Percentiles rank a stretch among this genome's conserved stretches.
Evolutionary conservation across 2,113 vertebrate species (phyloP).

Genomic region (Pteruthius melanotis): DNA sequence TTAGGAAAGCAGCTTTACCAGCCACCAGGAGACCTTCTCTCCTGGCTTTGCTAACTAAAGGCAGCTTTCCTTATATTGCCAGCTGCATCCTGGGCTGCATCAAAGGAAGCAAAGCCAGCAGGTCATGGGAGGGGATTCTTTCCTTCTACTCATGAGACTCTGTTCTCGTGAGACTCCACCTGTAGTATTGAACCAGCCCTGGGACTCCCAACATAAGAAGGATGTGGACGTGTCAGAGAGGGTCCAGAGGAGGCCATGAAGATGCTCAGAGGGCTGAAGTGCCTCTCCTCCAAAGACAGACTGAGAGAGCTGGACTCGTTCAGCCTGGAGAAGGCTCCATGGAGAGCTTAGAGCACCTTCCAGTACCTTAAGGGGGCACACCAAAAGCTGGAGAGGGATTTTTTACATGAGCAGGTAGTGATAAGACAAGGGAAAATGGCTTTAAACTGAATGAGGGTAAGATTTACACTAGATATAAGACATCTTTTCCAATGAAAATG

Average conservation of each 20-base stretch:
- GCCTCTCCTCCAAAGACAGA: background rate
- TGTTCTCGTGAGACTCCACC: background rate
- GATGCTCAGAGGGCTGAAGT: background rate
- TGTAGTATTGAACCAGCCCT: background rate
- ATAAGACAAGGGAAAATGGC: background rate
- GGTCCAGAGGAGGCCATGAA: background rate
- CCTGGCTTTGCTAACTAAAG: background rate
- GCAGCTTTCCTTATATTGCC: background rate
- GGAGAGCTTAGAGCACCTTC: background rate
- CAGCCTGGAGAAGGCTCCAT: background rate
- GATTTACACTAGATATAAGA: background rate
- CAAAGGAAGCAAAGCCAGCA: background rate
- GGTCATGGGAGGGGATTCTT: background rate
- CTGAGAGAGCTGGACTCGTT: background rate
- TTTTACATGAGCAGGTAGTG: background rate
- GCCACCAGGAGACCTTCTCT: background rate
- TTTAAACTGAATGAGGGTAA: background rate
- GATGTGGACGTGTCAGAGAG: background rate
- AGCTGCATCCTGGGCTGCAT: background rate
- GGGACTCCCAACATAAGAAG: background rate
- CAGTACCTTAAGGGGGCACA: background rate
- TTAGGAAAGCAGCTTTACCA: background rate
- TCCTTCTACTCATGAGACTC: background rate
- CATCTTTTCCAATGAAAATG: background rate
- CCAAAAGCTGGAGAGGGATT: background rate